Percentiles rank a stretch among this genome's conserved stretches.
These are phyloP conservation scores for Nycteola revayana DNA, from an alignment of 2,888 invertebrate species.

Conservation along the genomic window DNA sequence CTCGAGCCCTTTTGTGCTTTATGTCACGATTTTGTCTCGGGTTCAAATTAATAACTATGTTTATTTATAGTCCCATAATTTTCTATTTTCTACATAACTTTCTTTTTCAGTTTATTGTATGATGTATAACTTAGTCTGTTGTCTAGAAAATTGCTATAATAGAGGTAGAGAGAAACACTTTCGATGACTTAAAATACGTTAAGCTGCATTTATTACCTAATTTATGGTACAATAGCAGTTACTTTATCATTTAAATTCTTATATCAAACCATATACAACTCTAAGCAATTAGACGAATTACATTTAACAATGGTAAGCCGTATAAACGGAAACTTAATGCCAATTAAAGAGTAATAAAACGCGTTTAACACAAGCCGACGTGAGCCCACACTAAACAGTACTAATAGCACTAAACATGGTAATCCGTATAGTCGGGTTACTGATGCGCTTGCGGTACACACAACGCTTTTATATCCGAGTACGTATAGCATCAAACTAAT, in stretches of 20 bases:
- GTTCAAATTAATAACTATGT: not conserved
- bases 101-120: no score
- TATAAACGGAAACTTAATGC: constrained; percentile 25
- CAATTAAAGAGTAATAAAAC: constrained; percentile 30
- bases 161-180: no score
- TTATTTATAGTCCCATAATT: not conserved
- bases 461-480: no score
- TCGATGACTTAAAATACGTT: no score
- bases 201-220: no score
- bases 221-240: no score
- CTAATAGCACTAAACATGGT: constrained; percentile 10
- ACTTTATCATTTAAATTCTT: no score
- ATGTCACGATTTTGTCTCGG: constrained; percentile 2
- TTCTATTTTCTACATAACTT: no score
- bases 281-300: constrained; percentile 15
- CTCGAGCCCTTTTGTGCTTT: not conserved
- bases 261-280: no score
- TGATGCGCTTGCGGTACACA: constrained; percentile 3
- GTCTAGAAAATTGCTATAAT: no score
- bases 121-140: no score
- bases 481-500: no score
- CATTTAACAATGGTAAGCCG: constrained; percentile 12
- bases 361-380: constrained; percentile 29
- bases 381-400: constrained; percentile 30
- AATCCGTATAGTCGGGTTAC: constrained; percentile 29